Percentiles rank a stretch among this genome's conserved stretches.
Conservation (phyloP, 37 sponge, comb jelly and placozoan genomes). For the Chondrosia reniformis region DNA sequence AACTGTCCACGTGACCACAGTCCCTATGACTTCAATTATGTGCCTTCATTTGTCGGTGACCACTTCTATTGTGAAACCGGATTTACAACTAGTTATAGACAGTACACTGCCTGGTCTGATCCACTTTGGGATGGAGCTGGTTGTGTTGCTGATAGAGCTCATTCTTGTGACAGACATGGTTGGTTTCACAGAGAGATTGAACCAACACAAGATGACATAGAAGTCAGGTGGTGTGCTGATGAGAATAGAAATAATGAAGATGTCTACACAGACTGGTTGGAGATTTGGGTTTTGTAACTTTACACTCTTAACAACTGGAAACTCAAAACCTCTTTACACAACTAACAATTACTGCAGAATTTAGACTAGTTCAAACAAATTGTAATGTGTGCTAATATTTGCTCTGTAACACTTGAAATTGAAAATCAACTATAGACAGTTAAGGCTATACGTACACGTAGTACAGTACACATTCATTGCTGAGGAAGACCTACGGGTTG, state of each 20-base stretch:
- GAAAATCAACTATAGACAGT: no score
- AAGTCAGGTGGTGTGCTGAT: conserved; percentile 15
- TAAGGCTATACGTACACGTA: no score
- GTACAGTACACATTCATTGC: no score
- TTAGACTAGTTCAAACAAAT: no score
- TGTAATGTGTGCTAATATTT: no score
- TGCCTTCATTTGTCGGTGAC: conserved; percentile 19
- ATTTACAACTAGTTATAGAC: background rate
- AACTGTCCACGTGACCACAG: background rate
- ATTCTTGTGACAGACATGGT: background rate
- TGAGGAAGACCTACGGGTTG: no score
- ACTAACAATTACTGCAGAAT: no score
- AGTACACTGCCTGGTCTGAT: background rate
- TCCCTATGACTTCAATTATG: background rate
- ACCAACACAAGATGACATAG: conserved; percentile 21
- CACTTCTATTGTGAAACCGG: conserved; percentile 37
- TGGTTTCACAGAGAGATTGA: conserved; percentile 27
- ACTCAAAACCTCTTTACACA: no score
- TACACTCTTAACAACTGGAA: no score
- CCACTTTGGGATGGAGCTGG: conserved; percentile 35
- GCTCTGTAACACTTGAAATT: no score
- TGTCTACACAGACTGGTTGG: conserved; percentile 2
- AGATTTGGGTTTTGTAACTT: no score
- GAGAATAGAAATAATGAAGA: conserved; percentile 11
- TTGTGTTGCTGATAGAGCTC: background rate